Evolutionary conservation across 2,888 invertebrate genomes (phyloP).

Genomic region (Rhabditoides inermis): DNA sequence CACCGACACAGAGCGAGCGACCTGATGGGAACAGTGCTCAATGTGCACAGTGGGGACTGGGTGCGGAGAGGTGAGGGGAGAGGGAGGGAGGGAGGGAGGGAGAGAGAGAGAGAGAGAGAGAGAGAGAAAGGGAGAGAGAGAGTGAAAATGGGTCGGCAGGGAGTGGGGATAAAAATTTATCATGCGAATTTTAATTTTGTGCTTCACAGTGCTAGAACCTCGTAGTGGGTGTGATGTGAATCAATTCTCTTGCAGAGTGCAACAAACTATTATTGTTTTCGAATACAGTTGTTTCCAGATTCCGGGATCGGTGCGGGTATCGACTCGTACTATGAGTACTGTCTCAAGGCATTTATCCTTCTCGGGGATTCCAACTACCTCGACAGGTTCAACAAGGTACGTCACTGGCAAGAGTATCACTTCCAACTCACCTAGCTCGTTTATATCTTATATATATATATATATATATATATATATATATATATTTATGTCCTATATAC

Average conservation of each 20-base stretch:
- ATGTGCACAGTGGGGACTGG: constrained; percentile 97
- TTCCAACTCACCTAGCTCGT: no score
- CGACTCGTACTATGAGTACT: constrained; percentile 97
- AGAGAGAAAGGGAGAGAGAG: no score
- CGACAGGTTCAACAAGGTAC: constrained; percentile 71
- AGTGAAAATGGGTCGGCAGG: no score
- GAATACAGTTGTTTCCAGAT: constrained; percentile 58
- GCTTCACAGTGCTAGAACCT: no score
- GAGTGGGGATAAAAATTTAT: no score
- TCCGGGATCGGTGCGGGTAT: constrained; percentile 98
- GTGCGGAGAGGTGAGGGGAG: constrained; percentile 73
- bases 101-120: no score
- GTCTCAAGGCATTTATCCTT: constrained; percentile 89
- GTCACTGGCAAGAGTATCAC: no score
- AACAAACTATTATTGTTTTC: background rate
- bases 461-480: no score
- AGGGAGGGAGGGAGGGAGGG: constrained; percentile 74
- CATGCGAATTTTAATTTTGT: no score
- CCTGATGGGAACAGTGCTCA: constrained; percentile 90
- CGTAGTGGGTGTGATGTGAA: no score
- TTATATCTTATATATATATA: no score
- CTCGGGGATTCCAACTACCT: constrained; percentile 82
- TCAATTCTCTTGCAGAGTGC: background rate
- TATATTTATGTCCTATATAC: no score
- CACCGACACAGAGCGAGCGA: constrained; percentile 78